These are phyloP conservation scores for Petrolisthes cinctipes DNA, from an alignment of 2,888 invertebrate species.

Conservation along the genomic window DNA sequence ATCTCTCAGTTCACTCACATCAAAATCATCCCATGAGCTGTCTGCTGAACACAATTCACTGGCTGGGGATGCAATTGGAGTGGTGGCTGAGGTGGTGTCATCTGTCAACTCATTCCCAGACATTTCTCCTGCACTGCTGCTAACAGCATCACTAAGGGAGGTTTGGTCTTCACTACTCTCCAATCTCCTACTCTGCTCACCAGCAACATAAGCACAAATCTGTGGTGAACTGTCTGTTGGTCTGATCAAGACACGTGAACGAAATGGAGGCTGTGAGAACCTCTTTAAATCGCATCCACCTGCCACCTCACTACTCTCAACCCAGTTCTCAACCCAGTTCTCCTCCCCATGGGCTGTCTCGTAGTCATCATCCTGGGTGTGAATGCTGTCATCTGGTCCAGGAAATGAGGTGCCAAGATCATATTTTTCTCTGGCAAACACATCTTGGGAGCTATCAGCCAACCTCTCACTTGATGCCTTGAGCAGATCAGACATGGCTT, in stretches of 20 bases:
- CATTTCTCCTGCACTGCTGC: not conserved
- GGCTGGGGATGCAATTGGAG: slow-evolving; percentile 37
- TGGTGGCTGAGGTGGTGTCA: not conserved
- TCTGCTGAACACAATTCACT: slow-evolving; percentile 50
- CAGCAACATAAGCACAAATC: not conserved
- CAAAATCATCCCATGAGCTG: slow-evolving; percentile 56
- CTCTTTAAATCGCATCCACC: not conserved
- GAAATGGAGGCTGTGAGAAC: not conserved
- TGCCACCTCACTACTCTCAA: not conserved
- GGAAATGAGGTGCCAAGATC: not conserved
- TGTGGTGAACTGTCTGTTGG: not conserved
- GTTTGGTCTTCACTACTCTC: not conserved
- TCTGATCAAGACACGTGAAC: not conserved
- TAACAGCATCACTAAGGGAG: not conserved
- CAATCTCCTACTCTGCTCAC: not conserved
- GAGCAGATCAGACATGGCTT: slow-evolving; percentile 38
- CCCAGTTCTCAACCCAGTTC: slow-evolving; percentile 16
- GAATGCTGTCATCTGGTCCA: slow-evolving; percentile 14
- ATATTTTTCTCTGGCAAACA: not conserved
- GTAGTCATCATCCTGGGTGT: slow-evolving; percentile 33
- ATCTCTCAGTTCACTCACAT: slow-evolving; percentile 21
- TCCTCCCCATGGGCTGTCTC: slow-evolving; percentile 42
- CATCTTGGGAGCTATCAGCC: slow-evolving; percentile 14
- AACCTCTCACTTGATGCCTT: slow-evolving; percentile 38
- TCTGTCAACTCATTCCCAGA: not conserved